phyloP scores from a whole-genome alignment of 2,113 vertebrate species.

The Gavialis gangeticus region DNA sequence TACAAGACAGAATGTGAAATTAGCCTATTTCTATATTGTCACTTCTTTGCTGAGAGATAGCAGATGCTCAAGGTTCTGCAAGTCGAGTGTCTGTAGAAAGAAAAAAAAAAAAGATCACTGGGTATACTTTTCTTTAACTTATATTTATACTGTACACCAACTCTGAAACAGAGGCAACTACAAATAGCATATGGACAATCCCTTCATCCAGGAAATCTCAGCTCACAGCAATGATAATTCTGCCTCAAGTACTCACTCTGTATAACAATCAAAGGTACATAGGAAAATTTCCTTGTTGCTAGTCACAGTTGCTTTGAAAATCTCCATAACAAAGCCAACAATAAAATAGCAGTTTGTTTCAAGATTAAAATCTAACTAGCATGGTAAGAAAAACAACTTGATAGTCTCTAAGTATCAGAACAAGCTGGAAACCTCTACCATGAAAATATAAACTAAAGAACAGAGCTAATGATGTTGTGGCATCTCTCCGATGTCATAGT shows the following conservation, averaged over 20 bases:
- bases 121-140: not conserved
- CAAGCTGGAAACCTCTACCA: not conserved
- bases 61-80: not conserved
- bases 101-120: not conserved
- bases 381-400: not conserved
- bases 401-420: not conserved
- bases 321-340: not conserved
- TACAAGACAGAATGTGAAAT: not conserved
- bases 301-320: not conserved
- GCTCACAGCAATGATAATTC: not conserved
- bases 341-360: not conserved
- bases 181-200: not conserved
- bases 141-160: not conserved
- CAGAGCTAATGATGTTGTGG: not conserved
- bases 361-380: not conserved
- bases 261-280: not conserved
- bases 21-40: not conserved
- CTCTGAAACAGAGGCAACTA: not conserved
- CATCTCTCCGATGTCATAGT: slow-evolving; percentile 13
- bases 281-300: not conserved
- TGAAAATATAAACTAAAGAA: not conserved
- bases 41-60: not conserved
- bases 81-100: not conserved
- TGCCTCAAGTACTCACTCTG: not conserved
- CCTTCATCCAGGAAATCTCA: not conserved